Evolutionary conservation across 2,113 vertebrate species (phyloP).

Genomic region (Upupa epops): DNA sequence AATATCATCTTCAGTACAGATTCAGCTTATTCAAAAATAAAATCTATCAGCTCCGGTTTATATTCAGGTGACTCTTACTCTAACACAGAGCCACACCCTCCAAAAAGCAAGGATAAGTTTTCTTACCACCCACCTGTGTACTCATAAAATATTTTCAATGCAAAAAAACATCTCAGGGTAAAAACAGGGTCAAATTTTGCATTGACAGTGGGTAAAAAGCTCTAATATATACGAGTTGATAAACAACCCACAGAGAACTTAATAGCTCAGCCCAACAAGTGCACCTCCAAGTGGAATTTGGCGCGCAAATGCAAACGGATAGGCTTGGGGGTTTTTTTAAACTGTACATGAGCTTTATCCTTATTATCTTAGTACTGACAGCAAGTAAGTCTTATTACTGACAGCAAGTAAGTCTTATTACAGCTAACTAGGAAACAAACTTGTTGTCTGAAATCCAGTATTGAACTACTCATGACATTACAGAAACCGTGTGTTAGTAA

Average conservation of each 20-base stretch:
- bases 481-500: neutral
- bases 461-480: neutral
- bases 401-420: conserved; percentile 1
- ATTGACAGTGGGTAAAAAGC: neutral
- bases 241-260: neutral
- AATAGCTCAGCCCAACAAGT: neutral
- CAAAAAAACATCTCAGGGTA: conserved; percentile 19
- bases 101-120: neutral
- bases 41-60: neutral
- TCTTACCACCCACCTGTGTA: neutral
- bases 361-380: neutral
- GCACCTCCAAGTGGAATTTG: neutral
- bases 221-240: neutral
- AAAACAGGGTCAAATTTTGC: conserved; percentile 9
- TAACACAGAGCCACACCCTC: neutral
- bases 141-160: neutral
- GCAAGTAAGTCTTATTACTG: neutral
- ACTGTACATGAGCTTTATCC: neutral
- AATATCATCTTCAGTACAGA: neutral
- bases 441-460: neutral
- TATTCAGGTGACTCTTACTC: neutral
- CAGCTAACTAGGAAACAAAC: conserved; percentile 5
- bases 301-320: neutral
- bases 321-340: neutral
- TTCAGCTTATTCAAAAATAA: neutral